Evolutionary conservation across 1,140 invertebrate species (phyloP).

Genomic region (Cotesia typhae): DNA sequence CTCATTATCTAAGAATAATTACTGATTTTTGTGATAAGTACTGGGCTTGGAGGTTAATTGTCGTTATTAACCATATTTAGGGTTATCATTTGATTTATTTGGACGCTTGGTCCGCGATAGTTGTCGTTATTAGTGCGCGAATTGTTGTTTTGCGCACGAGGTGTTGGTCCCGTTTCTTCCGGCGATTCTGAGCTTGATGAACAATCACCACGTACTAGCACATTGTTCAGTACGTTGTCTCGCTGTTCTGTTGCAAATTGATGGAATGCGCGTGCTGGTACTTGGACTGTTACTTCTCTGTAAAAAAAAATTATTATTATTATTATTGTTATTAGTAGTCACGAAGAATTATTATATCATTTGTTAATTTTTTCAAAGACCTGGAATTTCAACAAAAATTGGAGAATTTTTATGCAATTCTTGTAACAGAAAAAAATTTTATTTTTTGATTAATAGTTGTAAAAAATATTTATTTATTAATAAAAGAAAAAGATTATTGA

Average conservation of each 20-base stretch:
- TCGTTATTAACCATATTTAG: conserved; percentile 37
- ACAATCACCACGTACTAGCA: conserved; percentile 45
- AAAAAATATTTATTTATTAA: no score
- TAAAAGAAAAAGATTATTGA: no score
- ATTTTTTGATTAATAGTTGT: no score
- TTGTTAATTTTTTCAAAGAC: no score
- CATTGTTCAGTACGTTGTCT: conserved; percentile 48
- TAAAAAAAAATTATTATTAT: conserved; percentile 28
- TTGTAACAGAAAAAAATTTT: no score
- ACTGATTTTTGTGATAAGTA: neutral
- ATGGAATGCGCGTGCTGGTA: conserved; percentile 42
- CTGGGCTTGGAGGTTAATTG: conserved; percentile 16
- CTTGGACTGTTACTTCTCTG: conserved; percentile 46
- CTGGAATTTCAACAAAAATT: no score
- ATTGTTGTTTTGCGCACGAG: neutral
- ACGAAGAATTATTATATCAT: no score
- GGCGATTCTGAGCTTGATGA: conserved; percentile 27
- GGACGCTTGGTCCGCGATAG: conserved; percentile 36
- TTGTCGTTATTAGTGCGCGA: conserved; percentile 22
- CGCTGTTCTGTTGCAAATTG: conserved; percentile 49
- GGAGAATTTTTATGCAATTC: no score
- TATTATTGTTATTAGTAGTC: neutral
- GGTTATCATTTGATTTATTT: conserved; percentile 41
- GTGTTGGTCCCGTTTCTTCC: conserved; percentile 15
- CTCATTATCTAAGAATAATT: neutral